These are phyloP conservation scores for Podotricha telesiphe DNA, from an alignment of 2,888 invertebrate species.

Conservation along the genomic window DNA sequence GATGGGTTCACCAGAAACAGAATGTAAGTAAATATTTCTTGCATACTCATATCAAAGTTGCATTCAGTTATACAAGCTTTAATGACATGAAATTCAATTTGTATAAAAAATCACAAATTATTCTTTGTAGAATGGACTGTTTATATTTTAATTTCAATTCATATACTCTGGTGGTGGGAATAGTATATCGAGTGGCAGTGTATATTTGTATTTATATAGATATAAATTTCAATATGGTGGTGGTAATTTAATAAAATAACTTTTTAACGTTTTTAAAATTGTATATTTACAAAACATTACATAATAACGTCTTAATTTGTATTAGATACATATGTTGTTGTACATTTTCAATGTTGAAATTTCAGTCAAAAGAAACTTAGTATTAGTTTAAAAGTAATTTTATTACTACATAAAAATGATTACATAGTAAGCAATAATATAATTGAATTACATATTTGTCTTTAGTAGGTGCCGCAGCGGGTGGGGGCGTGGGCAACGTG, in stretches of 20 bases:
- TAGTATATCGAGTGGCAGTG: not conserved
- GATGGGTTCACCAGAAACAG: conserved; percentile 46
- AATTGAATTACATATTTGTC: not conserved
- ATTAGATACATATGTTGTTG: too few species aligned
- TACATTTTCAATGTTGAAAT: too few species aligned
- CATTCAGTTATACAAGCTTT: not conserved
- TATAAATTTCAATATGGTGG: not conserved
- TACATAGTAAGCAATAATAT: not conserved
- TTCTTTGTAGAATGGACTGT: not conserved
- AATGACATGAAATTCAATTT: not conserved
- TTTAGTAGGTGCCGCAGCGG: conserved; percentile 21
- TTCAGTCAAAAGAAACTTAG: not conserved
- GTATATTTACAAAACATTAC: too few species aligned
- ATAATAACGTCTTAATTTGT: too few species aligned
- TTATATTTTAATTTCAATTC: not conserved
- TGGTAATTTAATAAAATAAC: conserved; percentile 10
- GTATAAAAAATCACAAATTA: not conserved
- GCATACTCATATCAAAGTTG: not conserved
- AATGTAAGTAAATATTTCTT: conserved; percentile 45
- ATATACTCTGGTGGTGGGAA: not conserved
- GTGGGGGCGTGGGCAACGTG: conserved; percentile 1
- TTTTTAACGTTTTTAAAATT: not conserved
- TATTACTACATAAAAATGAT: not conserved
- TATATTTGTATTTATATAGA: not conserved
- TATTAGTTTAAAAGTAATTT: not conserved